Evolutionary conservation across 1,140 invertebrate genomes (phyloP).

Genomic region (Antheraea mylitta): DNA sequence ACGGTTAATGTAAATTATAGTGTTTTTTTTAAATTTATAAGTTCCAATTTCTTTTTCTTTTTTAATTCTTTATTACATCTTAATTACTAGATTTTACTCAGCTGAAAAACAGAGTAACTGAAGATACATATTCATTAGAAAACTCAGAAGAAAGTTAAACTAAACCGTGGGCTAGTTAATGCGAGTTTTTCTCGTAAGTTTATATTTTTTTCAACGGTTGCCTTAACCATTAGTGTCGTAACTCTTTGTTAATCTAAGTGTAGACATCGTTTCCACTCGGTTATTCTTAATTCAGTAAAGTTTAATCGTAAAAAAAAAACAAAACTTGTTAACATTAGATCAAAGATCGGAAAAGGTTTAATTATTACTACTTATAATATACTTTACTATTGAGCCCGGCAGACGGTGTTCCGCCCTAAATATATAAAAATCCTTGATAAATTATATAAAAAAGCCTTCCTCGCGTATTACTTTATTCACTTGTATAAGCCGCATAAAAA

Average conservation of each 20-base stretch:
- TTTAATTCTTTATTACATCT: background rate
- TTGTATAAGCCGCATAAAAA: too few relatives aligned
- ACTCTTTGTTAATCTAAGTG: slow-evolving; percentile 9
- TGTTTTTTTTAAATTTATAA: too few relatives aligned
- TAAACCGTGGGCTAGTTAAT: slow-evolving; percentile 7
- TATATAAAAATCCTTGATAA: too few relatives aligned
- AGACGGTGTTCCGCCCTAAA: too few relatives aligned
- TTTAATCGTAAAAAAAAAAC: background rate
- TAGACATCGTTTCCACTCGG: background rate
- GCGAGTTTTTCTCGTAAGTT: slow-evolving; percentile 6
- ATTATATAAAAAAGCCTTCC: too few relatives aligned
- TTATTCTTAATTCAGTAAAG: background rate
- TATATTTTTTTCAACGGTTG: slow-evolving; percentile 2
- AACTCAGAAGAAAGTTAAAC: slow-evolving; percentile 4
- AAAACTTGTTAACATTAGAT: too few relatives aligned
- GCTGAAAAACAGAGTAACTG: background rate
- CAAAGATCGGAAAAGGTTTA: too few relatives aligned
- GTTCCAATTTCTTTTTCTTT: too few relatives aligned
- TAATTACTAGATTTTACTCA: background rate
- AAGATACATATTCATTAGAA: slow-evolving; percentile 4
- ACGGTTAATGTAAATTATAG: too few relatives aligned
- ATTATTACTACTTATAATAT: too few relatives aligned
- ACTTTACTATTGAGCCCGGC: too few relatives aligned
- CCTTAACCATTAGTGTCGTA: slow-evolving; percentile 7
- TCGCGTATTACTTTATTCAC: too few relatives aligned